Evolutionary conservation across 2,113 vertebrate genomes (phyloP), one percentile per base, ranked within the genome.

Genomic region (Piprites chloris): DNA sequence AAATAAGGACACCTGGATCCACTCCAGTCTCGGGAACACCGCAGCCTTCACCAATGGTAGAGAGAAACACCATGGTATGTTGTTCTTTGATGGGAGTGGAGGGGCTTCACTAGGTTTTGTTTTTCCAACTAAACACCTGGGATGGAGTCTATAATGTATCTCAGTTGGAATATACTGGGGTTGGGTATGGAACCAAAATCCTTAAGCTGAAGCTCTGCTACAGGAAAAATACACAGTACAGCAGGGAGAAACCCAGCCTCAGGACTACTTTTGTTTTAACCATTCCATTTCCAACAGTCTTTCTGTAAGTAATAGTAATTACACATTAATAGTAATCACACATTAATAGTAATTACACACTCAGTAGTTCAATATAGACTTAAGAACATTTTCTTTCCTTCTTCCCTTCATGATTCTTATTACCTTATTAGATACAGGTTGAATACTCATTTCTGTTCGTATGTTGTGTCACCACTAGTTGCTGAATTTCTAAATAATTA

Each of bases 1-100:
- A 98, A 27, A 97, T 99, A 69, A 98, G 97, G 87, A 98, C 97
- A 4, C 98, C 98, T 0, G 28, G 85, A 3, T 97, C 97, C 67
- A 97, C 98, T 4, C 98, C 98, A 0, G 33, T 98, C 3, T 98
- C 98, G 2, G 95, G 96, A 63, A 98, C 98, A 5, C 99, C 99
- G 3, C 97, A 99, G 81, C 98, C 98, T 3, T 99, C 99, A 0
- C 98, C 99, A 0, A 96, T 97, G 93, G 89, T 98, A 1, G 97
- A 98, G 46, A 98, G 95, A 91, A 98, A 96, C n/a, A 97, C 81
- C 83, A 59, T 95, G 98, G 99, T 99, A 97, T 0, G 93, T 68
- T 47, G 16, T 18, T 32, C 62, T 52, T 47, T 32, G 15, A 0
- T 12, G 67, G 30, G 17, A 26, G 20, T 1, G 39, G 11, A 35